Percentiles rank a stretch among this genome's conserved stretches.
Evolutionary conservation across 2,113 vertebrate genomes (phyloP).

Genomic region (Rhinolophus ferrumequinum): DNA sequence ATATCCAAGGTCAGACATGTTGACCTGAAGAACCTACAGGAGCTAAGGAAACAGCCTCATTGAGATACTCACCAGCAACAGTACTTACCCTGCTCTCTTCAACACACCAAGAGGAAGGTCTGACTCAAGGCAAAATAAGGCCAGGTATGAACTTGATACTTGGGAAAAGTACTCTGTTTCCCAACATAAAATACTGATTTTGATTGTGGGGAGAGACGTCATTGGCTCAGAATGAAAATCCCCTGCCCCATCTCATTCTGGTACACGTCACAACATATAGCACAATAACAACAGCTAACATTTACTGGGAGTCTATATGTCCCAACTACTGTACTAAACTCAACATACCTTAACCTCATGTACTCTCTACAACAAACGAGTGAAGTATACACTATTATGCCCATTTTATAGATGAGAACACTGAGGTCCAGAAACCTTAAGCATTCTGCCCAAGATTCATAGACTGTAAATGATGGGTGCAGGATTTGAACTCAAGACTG

Average conservation of each 20-base stretch:
- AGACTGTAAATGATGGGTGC: not conserved
- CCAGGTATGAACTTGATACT: not conserved
- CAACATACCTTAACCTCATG: not conserved
- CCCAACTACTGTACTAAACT: not conserved
- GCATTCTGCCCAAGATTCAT: not conserved
- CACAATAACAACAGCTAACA: not conserved
- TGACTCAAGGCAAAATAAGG: not conserved
- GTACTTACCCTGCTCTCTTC: not conserved
- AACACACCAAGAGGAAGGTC: not conserved
- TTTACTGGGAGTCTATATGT: not conserved
- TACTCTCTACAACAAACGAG: slow-evolving; percentile 4
- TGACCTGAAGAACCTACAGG: not conserved
- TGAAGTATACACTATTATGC: not conserved
- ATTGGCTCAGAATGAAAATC: slow-evolving; percentile 14
- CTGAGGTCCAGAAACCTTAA: not conserved
- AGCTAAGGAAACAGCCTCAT: slow-evolving; percentile 27
- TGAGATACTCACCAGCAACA: not conserved
- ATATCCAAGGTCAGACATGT: slow-evolving; percentile 75
- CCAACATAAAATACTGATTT: not conserved
- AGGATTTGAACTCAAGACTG: slow-evolving; percentile 20
- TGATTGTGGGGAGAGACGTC: not conserved
- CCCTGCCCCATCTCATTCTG: not conserved
- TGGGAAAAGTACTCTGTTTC: not conserved
- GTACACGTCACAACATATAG: not conserved
- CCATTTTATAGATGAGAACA: not conserved